phyloP scores from a whole-genome alignment of 2,113 vertebrate genomes.

The Xenopus laevis region DNA sequence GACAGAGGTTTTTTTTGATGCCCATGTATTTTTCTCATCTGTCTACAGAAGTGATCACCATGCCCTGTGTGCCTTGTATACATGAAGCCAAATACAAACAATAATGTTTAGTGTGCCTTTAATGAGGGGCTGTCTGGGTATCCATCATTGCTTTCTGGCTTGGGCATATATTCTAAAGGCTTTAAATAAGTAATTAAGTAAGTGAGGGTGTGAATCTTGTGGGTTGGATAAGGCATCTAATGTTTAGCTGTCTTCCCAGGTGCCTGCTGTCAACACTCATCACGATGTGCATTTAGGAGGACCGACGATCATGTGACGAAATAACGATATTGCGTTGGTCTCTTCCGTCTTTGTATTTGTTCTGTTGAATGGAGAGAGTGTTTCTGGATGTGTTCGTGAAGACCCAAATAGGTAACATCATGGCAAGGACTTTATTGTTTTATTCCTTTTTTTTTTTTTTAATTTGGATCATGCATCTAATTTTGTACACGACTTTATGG shows the following conservation, averaged over 20 bases:
- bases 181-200: background rate
- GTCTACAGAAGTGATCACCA: too few species aligned
- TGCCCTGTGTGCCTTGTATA: too few species aligned
- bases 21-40: too few species aligned
- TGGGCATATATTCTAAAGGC: background rate
- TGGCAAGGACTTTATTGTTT: background rate
- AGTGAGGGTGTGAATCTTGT: background rate
- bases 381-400: conserved; percentile 3
- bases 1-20: too few species aligned
- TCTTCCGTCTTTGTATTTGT: conserved; percentile 1
- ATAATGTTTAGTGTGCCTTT: too few species aligned
- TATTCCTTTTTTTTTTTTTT: conserved; percentile 10
- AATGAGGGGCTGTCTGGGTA: background rate
- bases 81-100: too few species aligned
- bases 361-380: background rate
- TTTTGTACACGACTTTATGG: background rate
- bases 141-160: background rate
- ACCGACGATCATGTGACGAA: background rate
- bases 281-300: background rate
- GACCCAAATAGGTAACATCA: background rate
- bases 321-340: background rate
- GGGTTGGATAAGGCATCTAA: conserved; percentile 20
- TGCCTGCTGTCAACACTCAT: conserved; percentile 1
- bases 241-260: conserved; percentile 28
- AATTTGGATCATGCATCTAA: background rate